phyloP scores from a whole-genome alignment of 2,888 invertebrate species.

The Cinara cedri region DNA sequence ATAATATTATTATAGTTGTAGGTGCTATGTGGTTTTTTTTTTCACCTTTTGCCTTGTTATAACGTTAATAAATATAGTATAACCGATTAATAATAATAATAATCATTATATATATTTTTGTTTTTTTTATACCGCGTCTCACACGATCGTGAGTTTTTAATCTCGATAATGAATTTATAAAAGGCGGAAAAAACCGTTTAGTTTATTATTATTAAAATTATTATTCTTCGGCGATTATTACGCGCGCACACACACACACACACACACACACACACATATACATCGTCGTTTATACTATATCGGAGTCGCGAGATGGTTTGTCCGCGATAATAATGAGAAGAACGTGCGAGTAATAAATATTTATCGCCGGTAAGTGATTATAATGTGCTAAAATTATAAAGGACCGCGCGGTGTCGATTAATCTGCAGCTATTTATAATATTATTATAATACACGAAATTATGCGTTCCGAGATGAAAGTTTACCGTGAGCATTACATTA shows the following conservation, averaged over 20 bases:
- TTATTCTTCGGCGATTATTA: neutral
- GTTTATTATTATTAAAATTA: conserved; percentile 16
- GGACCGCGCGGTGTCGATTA: conserved; percentile 14
- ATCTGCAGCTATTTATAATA: neutral
- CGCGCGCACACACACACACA: neutral
- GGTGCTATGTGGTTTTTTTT: conserved; percentile 40
- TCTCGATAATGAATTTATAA: conserved; percentile 53
- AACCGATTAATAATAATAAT: conserved; percentile 46
- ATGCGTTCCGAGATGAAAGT: no score
- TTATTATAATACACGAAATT: no score
- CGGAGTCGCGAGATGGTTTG: conserved; percentile 3
- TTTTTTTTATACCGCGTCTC: conserved; percentile 26
- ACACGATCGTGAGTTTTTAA: conserved; percentile 52
- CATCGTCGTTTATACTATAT: neutral
- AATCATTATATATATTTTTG: neutral
- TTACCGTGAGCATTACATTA: no score
- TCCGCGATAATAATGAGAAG: conserved; percentile 7
- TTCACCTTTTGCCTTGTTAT: conserved; percentile 35
- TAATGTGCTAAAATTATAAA: conserved; percentile 51
- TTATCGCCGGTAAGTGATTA: conserved; percentile 55
- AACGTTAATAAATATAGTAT: conserved; percentile 36
- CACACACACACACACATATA: neutral
- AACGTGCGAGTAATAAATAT: conserved; percentile 50
- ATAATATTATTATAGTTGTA: neutral
- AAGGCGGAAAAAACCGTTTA: conserved; percentile 13